These are phyloP conservation scores for Dasyurus viverrinus DNA, from an alignment of 2,113 vertebrate genomes.

Conservation along the genomic window DNA sequence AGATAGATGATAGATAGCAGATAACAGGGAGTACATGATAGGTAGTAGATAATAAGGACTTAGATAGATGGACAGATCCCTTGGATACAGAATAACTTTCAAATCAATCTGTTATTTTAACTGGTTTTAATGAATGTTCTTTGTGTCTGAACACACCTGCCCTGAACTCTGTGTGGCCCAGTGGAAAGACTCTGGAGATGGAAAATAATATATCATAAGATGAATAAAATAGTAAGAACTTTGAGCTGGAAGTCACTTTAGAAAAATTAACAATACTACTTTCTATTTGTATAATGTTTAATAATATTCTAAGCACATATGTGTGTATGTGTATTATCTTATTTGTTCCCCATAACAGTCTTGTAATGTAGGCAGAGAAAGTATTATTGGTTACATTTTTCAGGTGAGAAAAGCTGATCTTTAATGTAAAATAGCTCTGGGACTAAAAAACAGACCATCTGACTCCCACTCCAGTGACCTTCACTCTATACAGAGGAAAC, in stretches of 20 bases:
- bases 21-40: conserved; percentile 43
- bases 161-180: not conserved
- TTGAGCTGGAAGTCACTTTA: not conserved
- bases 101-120: conserved; percentile 46
- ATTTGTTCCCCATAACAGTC: not conserved
- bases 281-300: not conserved
- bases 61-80: conserved; percentile 51
- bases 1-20: conserved; percentile 58
- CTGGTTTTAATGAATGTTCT: conserved; percentile 5
- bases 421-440: not conserved
- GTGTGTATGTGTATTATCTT: not conserved
- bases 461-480: not conserved
- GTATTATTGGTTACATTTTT: not conserved
- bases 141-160: not conserved
- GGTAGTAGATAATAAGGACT: conserved; percentile 56
- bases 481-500: not conserved
- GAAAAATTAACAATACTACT: not conserved
- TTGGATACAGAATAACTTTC: not conserved
- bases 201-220: not conserved
- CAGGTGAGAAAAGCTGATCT: not conserved
- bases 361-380: not conserved
- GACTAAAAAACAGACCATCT: not conserved
- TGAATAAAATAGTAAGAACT: not conserved
- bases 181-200: not conserved
- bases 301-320: not conserved